Evolutionary conservation across 2,888 invertebrate genomes (phyloP).

Genomic region (Horisme vitalbata): DNA sequence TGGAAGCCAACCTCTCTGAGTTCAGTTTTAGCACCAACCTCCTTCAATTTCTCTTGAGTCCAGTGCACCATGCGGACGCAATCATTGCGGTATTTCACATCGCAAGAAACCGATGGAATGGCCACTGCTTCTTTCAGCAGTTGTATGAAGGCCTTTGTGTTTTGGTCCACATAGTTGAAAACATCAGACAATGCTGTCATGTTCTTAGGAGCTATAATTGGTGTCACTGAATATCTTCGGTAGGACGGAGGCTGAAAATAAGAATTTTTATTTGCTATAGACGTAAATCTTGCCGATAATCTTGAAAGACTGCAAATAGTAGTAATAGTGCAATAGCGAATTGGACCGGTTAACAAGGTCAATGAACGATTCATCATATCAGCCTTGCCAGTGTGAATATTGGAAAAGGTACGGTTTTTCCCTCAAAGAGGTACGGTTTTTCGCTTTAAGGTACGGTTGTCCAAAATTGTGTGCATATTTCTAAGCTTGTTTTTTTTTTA

Average conservation of each 20-base stretch:
- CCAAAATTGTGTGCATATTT: too few species aligned
- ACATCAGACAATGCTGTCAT: slow-evolving; percentile 71
- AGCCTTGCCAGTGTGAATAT: too few species aligned
- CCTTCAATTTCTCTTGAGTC: slow-evolving; percentile 86
- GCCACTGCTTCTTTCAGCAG: slow-evolving; percentile 93
- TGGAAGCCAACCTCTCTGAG: slow-evolving; percentile 91
- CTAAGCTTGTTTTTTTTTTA: too few species aligned
- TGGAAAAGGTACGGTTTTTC: too few species aligned
- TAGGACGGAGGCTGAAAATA: slow-evolving; percentile 36
- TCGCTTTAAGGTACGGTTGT: too few species aligned
- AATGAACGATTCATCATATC: slow-evolving; percentile 33
- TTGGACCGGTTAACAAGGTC: slow-evolving; percentile 37
- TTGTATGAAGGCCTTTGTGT: slow-evolving; percentile 89
- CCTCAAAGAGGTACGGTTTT: too few species aligned
- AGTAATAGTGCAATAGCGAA: slow-evolving; percentile 32
- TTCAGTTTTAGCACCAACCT: slow-evolving; percentile 87
- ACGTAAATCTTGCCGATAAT: slow-evolving; percentile 44
- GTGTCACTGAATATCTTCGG: slow-evolving; percentile 46
- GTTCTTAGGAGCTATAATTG: slow-evolving; percentile 46
- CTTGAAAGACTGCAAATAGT: slow-evolving; percentile 39
- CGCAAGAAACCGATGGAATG: slow-evolving; percentile 97
- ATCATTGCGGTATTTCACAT: slow-evolving; percentile 91
- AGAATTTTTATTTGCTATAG: slow-evolving; percentile 31
- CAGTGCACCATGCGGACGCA: slow-evolving; percentile 94
- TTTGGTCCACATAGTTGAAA: slow-evolving; percentile 90